phyloP scores from a whole-genome alignment of 2,888 invertebrate genomes.

The Melipona bicolor region DNA sequence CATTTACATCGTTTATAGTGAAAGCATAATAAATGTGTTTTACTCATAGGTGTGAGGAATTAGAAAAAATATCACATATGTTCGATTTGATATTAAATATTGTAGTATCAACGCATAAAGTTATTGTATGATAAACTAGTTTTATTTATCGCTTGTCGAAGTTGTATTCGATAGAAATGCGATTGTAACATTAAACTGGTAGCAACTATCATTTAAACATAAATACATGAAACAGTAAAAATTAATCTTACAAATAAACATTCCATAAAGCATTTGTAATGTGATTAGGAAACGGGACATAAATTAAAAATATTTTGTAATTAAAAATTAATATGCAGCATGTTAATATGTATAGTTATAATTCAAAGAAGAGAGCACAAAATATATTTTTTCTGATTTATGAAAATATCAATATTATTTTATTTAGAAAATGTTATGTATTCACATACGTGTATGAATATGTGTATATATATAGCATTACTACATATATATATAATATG shows the following conservation, averaged over 20 bases:
- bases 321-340: neutral
- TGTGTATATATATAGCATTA: constrained; percentile 29
- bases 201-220: constrained; percentile 16
- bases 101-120: constrained; percentile 11
- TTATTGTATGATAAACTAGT: constrained; percentile 17
- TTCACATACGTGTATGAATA: constrained; percentile 17
- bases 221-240: constrained; percentile 14
- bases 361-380: constrained; percentile 40
- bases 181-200: constrained; percentile 6
- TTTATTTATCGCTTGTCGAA: constrained; percentile 43
- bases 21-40: constrained; percentile 65
- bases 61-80: constrained; percentile 22
- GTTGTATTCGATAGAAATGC: constrained; percentile 35
- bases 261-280: constrained; percentile 58
- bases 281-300: constrained; percentile 1
- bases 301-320: constrained; percentile 16
- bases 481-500: constrained; percentile 1
- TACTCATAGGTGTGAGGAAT: constrained; percentile 30
- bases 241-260: constrained; percentile 40
- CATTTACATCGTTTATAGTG: constrained; percentile 64
- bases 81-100: constrained; percentile 21
- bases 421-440: constrained; percentile 30
- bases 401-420: constrained; percentile 16
- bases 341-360: constrained; percentile 7
- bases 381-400: constrained; percentile 30